Base-by-base conservation (phyloP, 2,113 vertebrate species). In the Calidris pugnax region DNA sequence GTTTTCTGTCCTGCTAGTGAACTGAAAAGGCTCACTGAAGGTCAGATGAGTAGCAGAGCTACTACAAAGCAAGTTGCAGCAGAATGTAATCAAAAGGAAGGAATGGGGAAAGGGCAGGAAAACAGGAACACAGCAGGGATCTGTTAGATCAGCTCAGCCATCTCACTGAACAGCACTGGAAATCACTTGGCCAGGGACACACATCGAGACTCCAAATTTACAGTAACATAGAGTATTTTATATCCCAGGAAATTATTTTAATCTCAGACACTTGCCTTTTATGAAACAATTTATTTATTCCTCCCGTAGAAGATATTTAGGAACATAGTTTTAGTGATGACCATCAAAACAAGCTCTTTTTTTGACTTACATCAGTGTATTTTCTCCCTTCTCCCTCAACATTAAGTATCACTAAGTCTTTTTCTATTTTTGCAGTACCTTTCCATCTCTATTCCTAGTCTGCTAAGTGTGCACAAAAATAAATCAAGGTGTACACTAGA, bases 21-120 rank as follows among this genome's bases (percentile, higher is more conserved):
- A 55, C 47, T 67, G 47, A 71, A 89, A 89, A 75, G 10, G 28
- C n/a, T 82, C 81, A n/a, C 26, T 78, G 45, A 63, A 91, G 60
- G 77, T 85, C 93, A 87, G 37, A 24, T 24, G 28, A 50, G 47
- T 30, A 62, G 41, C 50, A 87, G 27, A 68, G 33, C 45, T 92
- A 11, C 59, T 89, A 67, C 48, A 95, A 79, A 95, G 35, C 33
- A 87, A 78, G n/a, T 24, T 78, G 33, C n/a, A 89, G 64, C 13
- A 47, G 35, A 64, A 60, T 11, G 39, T n/a, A 59, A 51, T 78
- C 69, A 85, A 89, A 94, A 96, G 37, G 22, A 81, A 12, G 32
- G 69, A 87, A 85, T 18, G 14, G 51, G 56, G 41, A 89, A 63
- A 78, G 22, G 32, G n/a, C 47, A 75, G 28, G 64, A 73, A 87